These are phyloP conservation scores for Mustela nigripes DNA, from an alignment of 2,113 vertebrate genomes.

Conservation along the genomic window DNA sequence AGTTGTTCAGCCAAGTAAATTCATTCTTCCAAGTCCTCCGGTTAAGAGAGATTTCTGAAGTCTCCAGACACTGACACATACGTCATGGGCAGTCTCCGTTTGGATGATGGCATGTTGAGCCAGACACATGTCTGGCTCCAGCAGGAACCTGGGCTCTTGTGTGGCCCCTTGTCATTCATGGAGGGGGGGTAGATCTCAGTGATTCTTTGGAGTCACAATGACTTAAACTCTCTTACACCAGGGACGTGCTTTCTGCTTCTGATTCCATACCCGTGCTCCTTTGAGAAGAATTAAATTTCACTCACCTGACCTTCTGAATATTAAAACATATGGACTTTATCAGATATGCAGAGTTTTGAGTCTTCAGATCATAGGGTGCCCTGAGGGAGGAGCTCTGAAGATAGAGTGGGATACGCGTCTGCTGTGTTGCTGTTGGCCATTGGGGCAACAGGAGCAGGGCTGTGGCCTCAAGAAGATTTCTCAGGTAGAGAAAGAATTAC, in stretches of 20 bases:
- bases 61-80: neutral
- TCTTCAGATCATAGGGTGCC: neutral
- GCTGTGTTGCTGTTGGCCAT: neutral
- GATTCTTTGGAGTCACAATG: neutral
- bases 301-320: neutral
- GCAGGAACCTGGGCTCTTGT: rapidly evolving
- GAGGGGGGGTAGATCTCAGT: rapidly evolving
- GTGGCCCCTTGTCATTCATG: neutral
- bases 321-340: neutral
- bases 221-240: neutral
- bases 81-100: neutral
- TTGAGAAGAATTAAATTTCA: neutral
- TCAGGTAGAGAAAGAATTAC: neutral
- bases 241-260: neutral
- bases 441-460: neutral
- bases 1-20: neutral
- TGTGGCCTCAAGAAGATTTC: neutral
- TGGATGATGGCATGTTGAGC: neutral
- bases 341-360: neutral
- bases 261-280: neutral
- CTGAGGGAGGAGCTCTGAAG: neutral
- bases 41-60: neutral
- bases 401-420: neutral
- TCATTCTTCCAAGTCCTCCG: neutral
- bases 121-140: neutral